Evolutionary conservation across 2,888 invertebrate genomes (phyloP).

Genomic region (Netelia fuscicornis): DNA sequence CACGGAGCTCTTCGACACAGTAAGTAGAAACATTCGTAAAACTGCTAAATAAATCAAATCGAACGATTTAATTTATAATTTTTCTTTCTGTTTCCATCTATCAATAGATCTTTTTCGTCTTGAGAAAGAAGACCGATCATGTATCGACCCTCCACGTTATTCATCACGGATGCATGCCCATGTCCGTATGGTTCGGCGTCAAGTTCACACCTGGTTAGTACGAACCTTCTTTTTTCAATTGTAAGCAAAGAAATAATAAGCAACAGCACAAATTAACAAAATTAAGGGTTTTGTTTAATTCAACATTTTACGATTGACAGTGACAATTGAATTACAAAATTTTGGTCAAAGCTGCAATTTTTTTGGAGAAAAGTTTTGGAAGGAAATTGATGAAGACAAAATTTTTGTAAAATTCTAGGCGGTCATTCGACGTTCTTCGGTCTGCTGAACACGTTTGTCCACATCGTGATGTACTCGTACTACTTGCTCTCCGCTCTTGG

Average conservation of each 20-base stretch:
- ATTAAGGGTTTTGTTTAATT: neutral
- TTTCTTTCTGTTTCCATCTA: slow-evolving; percentile 9
- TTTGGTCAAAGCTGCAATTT: neutral
- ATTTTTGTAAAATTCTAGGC: slow-evolving; percentile 85
- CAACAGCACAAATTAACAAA: neutral
- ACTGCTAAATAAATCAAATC: neutral
- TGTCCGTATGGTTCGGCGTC: slow-evolving; percentile 99
- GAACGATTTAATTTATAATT: neutral
- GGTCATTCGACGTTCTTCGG: slow-evolving; percentile 99
- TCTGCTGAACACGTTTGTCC: slow-evolving; percentile 97
- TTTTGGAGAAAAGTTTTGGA: slow-evolving; percentile 5
- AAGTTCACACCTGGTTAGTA: slow-evolving; percentile 95
- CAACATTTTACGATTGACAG: too few relatives aligned
- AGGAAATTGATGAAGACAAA: slow-evolving; percentile 17
- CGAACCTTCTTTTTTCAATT: slow-evolving; percentile 6
- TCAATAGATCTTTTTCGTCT: slow-evolving; percentile 94
- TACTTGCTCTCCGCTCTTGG: slow-evolving; percentile 97
- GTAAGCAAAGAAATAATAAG: neutral
- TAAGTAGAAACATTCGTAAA: slow-evolving; percentile 86
- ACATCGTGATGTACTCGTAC: slow-evolving; percentile 98
- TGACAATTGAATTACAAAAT: neutral
- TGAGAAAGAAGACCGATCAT: slow-evolving; percentile 97
- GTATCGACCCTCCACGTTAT: slow-evolving; percentile 97
- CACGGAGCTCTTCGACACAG: slow-evolving; percentile 98
- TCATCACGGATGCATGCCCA: slow-evolving; percentile 98